Base-by-base conservation (phyloP, 2,113 vertebrate species). In the Andinoacara biseriatus region DNA sequence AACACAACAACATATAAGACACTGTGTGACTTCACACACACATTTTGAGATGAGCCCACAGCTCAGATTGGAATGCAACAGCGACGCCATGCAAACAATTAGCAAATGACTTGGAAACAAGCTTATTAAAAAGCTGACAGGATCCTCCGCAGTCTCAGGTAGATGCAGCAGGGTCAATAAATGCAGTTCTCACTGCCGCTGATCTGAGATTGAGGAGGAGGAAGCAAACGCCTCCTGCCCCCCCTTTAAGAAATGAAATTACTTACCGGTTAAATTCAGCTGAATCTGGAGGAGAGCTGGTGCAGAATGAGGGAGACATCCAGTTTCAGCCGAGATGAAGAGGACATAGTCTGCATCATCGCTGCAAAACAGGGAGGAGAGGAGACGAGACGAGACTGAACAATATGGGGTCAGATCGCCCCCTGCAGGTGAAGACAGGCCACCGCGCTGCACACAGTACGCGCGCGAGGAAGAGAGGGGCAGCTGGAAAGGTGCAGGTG, bases 331-430 rank as follows among this genome's bases (percentile, higher is more conserved):
- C 29, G 76, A 31, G 80, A 83, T 46, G 79, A 31, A 59, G 81
- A 86, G 33, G 61, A 75, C 3, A 54, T 33, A n/a, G 82, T 80
- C 84, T 83, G 91, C 92, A 89, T 89, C 90, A 81, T 87, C 79
- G 43, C 63, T 72, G 83, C 80, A 82, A 85, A 90, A 86, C 65
- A 74, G 80, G 90, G 89, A 84, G 84, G 85, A 82, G 77, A 78
- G 57, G 61, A 81, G 80, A 13, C 2, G 33, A 7, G 72, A 58
- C 62, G 74, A 69, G 76, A 10, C 63, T 31, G 60, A 7, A 89
- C 80, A 59, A 74, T 46, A 3, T 8, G 18, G 14, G 15, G 35
- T 54, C 38, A 31, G 2, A 76, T 29, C 89, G 84, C 92, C 93
- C 90, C 83, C 94, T 94, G 84, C 78, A 57, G 93, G 85, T 5